Evolutionary conservation across 2,888 invertebrate genomes (phyloP).

Genomic region (Pomacea canaliculata): DNA sequence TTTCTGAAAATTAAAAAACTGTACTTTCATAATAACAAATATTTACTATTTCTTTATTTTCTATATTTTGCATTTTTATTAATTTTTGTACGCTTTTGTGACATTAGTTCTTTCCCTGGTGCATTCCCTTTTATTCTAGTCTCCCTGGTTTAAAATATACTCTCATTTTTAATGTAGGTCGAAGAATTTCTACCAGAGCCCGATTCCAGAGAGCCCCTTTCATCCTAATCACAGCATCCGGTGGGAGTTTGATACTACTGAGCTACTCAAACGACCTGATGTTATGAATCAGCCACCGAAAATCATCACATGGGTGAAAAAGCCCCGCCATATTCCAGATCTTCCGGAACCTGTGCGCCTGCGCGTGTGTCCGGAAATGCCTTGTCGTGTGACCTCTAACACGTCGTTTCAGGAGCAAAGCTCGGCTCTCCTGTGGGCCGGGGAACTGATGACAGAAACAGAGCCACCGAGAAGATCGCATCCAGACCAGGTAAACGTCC

Average conservation of each 20-base stretch:
- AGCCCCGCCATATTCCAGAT: not conserved
- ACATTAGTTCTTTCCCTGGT: too few species aligned
- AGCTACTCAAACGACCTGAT: slow-evolving; percentile 1
- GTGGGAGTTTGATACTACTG: slow-evolving; percentile 1
- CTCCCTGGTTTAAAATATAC: too few species aligned
- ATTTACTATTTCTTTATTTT: too few species aligned
- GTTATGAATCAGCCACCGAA: not conserved
- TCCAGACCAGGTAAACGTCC: not conserved
- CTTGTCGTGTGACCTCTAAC: slow-evolving; percentile 3
- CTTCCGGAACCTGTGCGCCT: slow-evolving; percentile 12
- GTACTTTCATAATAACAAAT: too few species aligned
- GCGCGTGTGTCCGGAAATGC: slow-evolving; percentile 20
- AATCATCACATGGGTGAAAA: slow-evolving; percentile 4
- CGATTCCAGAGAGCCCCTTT: not conserved
- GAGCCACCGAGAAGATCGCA: not conserved
- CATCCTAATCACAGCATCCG: not conserved
- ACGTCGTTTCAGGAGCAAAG: not conserved
- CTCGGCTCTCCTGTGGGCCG: not conserved
- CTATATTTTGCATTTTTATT: too few species aligned
- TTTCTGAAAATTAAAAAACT: too few species aligned
- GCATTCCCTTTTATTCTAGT: too few species aligned
- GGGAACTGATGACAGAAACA: not conserved
- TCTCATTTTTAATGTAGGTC: too few species aligned
- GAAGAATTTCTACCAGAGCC: too few species aligned
- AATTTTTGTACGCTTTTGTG: too few species aligned